Percentiles rank a stretch among this genome's conserved stretches.
These are phyloP conservation scores for Chondrilla cf. caribensis DNA, from an alignment of 37 sponge, comb jelly and placozoan species.

Conservation along the genomic window DNA sequence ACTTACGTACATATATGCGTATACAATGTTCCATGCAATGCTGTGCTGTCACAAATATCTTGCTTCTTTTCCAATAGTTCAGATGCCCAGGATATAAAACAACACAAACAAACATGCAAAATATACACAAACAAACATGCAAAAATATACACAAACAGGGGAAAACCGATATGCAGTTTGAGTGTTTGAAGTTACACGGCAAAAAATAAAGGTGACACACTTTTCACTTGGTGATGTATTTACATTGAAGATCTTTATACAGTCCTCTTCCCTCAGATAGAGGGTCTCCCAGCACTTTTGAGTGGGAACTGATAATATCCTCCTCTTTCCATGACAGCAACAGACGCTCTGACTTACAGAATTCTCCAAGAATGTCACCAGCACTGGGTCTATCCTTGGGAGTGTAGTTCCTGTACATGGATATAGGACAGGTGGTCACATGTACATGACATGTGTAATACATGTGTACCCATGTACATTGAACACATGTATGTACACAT, in stretches of 20 bases:
- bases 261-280: not conserved
- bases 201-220: not conserved
- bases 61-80: not conserved
- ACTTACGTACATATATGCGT: too few species aligned
- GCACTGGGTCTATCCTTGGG: conserved; percentile 3
- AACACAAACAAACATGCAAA: not conserved
- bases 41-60: too few species aligned
- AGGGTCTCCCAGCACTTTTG: not conserved
- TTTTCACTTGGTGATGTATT: not conserved
- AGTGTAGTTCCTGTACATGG: not conserved
- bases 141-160: not conserved
- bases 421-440: too few species aligned
- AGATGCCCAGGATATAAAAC: not conserved
- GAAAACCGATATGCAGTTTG: not conserved
- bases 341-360: conserved; percentile 3
- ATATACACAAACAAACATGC: too few species aligned
- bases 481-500: too few species aligned
- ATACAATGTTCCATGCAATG: too few species aligned
- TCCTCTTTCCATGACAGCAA: not conserved
- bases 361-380: conserved; percentile 10
- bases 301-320: not conserved
- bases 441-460: too few species aligned
- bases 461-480: too few species aligned
- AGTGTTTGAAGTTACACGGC: not conserved
- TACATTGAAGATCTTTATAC: conserved; percentile 4